Conservation (phyloP, 2,888 invertebrate genomes). For the Sepioteuthis lessoniana region DNA sequence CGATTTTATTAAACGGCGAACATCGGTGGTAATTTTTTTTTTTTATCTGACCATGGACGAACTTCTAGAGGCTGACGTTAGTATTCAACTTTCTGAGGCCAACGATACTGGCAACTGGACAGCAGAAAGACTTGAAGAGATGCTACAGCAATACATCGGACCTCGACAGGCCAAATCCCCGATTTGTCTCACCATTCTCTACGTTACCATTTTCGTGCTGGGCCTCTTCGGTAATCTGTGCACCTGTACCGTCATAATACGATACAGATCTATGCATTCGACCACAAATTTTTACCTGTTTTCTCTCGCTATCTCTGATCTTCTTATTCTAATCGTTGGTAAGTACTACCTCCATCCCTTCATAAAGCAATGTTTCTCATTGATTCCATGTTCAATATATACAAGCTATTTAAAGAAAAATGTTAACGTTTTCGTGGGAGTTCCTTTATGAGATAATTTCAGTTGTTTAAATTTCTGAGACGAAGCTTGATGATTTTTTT, state of each 20-base stretch:
- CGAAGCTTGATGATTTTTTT: too few relatives aligned
- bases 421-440: too few relatives aligned
- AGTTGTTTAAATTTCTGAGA: too few relatives aligned
- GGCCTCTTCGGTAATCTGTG: not conserved
- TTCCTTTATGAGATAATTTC: too few relatives aligned
- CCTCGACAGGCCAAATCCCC: slow-evolving; percentile 23
- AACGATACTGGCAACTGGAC: not conserved
- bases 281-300: slow-evolving; percentile 40
- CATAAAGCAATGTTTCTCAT: too few relatives aligned
- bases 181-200: not conserved
- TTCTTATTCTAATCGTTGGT: slow-evolving; percentile 23
- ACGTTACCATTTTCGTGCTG: not conserved
- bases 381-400: too few relatives aligned
- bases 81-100: not conserved
- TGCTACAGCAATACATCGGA: not conserved
- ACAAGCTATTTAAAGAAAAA: too few relatives aligned
- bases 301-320: slow-evolving; percentile 24
- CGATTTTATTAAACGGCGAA: too few relatives aligned
- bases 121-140: not conserved
- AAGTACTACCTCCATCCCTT: not conserved
- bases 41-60: not conserved
- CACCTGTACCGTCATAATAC: slow-evolving; percentile 16
- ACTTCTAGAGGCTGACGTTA: not conserved
- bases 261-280: slow-evolving; percentile 20
- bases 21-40: not conserved